These are phyloP conservation scores for Ciconia maguari DNA, from an alignment of 2,113 vertebrate genomes.

Conservation along the genomic window DNA sequence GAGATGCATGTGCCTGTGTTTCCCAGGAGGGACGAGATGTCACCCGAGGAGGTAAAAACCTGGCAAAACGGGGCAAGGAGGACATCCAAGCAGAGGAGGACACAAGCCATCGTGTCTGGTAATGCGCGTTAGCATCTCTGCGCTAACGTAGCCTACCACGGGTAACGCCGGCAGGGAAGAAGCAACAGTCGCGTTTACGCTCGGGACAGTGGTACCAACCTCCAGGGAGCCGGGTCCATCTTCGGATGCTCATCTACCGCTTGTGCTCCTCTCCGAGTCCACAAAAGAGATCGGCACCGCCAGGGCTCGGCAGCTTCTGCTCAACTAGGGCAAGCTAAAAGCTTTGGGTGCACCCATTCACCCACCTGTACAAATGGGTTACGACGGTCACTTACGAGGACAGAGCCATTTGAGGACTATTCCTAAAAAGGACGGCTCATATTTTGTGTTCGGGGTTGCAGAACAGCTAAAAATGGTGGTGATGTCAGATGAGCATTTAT, in stretches of 20 bases:
- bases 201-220: fast-evolving
- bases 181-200: fast-evolving
- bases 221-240: neutral
- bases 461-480: neutral
- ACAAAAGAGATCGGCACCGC: neutral
- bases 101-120: fast-evolving
- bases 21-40: neutral
- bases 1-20: fast-evolving
- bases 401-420: neutral
- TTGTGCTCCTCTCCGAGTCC: neutral
- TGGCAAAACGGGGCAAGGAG: neutral
- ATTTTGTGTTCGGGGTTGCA: neutral
- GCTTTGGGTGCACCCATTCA: neutral
- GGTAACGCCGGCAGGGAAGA: fast-evolving
- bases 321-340: neutral
- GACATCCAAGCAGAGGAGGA: neutral
- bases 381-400: fast-evolving
- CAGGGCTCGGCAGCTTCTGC: neutral
- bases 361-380: neutral
- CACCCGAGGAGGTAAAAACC: neutral
- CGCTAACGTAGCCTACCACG: fast-evolving
- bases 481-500: neutral
- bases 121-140: fast-evolving
- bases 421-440: neutral
- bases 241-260: neutral